phyloP scores from a whole-genome alignment of 2,888 invertebrate species.

The Drosophila mulleri region DNA sequence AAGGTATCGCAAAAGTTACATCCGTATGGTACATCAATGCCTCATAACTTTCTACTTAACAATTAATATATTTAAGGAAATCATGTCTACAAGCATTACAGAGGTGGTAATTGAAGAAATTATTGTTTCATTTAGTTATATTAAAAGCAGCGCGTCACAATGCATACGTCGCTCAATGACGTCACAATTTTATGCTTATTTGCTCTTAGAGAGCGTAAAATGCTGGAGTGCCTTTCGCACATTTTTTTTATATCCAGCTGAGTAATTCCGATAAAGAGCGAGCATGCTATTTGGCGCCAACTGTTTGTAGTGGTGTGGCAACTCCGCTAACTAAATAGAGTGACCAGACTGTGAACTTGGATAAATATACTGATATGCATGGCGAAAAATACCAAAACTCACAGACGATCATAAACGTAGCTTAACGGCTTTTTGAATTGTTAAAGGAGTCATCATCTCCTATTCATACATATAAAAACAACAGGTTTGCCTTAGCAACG shows the following conservation, averaged over 20 bases:
- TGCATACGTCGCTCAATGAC: conserved; percentile 6
- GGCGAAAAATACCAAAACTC: neutral
- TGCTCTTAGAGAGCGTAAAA: conserved; percentile 15
- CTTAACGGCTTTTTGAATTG: conserved; percentile 6
- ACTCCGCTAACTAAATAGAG: neutral
- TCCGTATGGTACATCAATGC: neutral
- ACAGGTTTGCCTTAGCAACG: conserved; percentile 5
- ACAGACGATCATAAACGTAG: conserved; percentile 1
- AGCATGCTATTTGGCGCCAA: neutral
- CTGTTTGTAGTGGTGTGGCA: conserved; percentile 41
- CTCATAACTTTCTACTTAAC: neutral
- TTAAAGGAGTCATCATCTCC: neutral
- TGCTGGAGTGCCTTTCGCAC: neutral
- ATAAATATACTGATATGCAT: conserved; percentile 10
- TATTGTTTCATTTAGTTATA: neutral
- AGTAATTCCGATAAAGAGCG: conserved; percentile 11
- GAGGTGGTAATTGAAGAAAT: neutral
- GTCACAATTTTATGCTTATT: conserved; percentile 15
- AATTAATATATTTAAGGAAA: neutral
- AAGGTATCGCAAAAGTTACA: conserved; percentile 24
- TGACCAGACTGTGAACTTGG: conserved; percentile 10
- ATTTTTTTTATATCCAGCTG: conserved; percentile 11
- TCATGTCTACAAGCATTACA: neutral
- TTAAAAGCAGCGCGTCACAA: neutral
- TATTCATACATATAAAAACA: neutral